Evolutionary conservation across 53 echinoderm and acorn worm species (phyloP).

Genomic region (Holothuria scabra): DNA sequence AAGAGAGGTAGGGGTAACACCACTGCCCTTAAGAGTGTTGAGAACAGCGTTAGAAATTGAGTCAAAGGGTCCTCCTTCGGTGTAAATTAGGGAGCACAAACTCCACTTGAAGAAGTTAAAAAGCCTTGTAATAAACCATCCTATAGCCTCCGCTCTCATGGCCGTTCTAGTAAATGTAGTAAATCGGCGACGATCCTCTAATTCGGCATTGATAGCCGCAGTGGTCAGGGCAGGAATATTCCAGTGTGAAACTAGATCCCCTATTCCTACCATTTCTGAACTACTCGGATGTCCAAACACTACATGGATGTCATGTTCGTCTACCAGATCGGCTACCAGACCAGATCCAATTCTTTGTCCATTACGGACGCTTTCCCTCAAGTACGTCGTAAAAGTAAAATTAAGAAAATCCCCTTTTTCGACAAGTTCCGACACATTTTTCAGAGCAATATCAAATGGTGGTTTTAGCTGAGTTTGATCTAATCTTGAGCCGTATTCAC

Average conservation of each 20-base stretch:
- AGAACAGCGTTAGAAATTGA: not conserved
- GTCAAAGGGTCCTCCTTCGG: not conserved
- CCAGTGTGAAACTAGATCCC: constrained; percentile 43
- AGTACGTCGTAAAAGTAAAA: constrained; percentile 14
- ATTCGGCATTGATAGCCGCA: constrained; percentile 14
- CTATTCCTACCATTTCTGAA: constrained; percentile 7
- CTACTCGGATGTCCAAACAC: constrained; percentile 2
- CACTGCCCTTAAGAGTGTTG: not conserved
- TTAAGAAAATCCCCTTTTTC: constrained; percentile 14
- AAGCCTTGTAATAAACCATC: not conserved
- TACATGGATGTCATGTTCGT: not conserved
- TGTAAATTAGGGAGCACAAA: not conserved
- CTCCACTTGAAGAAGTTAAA: not conserved
- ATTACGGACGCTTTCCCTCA: not conserved
- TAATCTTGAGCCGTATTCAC: not conserved
- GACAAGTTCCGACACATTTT: not conserved
- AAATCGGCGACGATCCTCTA: constrained; percentile 65
- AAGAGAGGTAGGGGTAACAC: not conserved
- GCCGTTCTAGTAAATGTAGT: constrained; percentile 57
- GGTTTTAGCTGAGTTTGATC: constrained; percentile 13
- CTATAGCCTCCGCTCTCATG: constrained; percentile 26
- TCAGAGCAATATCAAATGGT: not conserved
- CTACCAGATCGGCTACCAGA: constrained; percentile 11
- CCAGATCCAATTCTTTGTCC: constrained; percentile 1
- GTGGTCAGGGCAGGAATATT: constrained; percentile 44